A percentile compares a stretch with the other conserved stretches of the same genome.
Evolutionary conservation across 1,140 invertebrate species (phyloP).

Genomic region (Littorina saxatilis): DNA sequence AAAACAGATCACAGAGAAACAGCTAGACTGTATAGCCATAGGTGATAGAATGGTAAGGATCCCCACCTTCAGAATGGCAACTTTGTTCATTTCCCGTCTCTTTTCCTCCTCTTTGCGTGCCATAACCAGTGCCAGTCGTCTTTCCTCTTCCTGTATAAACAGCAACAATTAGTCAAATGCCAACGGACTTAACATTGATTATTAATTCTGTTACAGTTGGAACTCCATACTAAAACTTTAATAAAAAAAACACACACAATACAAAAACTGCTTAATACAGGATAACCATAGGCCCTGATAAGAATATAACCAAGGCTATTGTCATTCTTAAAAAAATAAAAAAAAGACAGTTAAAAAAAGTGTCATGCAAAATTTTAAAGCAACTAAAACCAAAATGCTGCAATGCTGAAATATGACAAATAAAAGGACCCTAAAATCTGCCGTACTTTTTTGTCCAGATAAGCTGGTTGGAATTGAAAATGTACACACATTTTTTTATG

Average conservation of each 20-base stretch:
- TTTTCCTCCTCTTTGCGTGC: constrained; percentile 74
- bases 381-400: too few species aligned
- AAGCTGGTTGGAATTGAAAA: neutral
- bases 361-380: too few species aligned
- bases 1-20: neutral
- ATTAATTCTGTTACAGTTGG: too few species aligned
- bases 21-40: neutral
- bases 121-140: constrained; percentile 70
- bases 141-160: constrained; percentile 71
- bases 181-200: too few species aligned
- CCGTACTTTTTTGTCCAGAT: too few species aligned
- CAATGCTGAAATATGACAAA: too few species aligned
- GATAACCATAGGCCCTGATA: neutral
- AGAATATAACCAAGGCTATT: too few species aligned
- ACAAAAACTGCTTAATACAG: neutral
- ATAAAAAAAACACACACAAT: neutral
- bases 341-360: too few species aligned
- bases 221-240: neutral
- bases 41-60: neutral
- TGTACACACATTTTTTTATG: too few species aligned
- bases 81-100: constrained; percentile 70
- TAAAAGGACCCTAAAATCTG: too few species aligned
- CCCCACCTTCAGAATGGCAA: constrained; percentile 69
- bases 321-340: too few species aligned
- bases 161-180: too few species aligned